phyloP scores from a whole-genome alignment of 2,888 invertebrate species.

The Epinotia brunnichana region DNA sequence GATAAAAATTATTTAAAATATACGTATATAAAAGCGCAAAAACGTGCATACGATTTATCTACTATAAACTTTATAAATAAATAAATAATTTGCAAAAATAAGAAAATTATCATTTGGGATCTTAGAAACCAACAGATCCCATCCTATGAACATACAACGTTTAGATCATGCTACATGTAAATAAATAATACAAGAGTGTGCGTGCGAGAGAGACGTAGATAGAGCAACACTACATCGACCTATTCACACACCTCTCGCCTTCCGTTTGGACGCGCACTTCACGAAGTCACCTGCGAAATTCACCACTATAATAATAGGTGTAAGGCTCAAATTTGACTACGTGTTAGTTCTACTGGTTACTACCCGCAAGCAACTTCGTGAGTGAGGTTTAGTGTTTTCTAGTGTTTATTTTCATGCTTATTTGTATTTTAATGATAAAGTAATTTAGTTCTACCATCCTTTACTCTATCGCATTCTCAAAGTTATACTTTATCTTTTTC shows the following conservation, averaged over 20 bases:
- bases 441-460: constrained; percentile 38
- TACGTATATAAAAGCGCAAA: constrained; percentile 48
- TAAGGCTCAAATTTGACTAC: constrained; percentile 57
- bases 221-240: constrained; percentile 81
- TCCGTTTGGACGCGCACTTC: constrained; percentile 76
- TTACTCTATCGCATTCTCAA: constrained; percentile 32
- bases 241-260: constrained; percentile 78
- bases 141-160: constrained; percentile 18
- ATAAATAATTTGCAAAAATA: constrained; percentile 11
- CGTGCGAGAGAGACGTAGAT: constrained; percentile 79
- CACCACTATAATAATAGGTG: constrained; percentile 61
- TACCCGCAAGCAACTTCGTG: constrained; percentile 79
- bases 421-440: constrained; percentile 44
- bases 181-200: constrained; percentile 57
- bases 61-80: constrained; percentile 42
- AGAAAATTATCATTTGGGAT: background rate
- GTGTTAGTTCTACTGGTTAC: constrained; percentile 41
- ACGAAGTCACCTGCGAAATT: constrained; percentile 83
- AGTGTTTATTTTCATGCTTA: constrained; percentile 37
- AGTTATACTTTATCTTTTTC: background rate
- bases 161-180: constrained; percentile 47
- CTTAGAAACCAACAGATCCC: background rate
- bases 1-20: constrained; percentile 45
- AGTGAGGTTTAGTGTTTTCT: constrained; percentile 64
- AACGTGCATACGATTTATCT: constrained; percentile 58